Conservation (phyloP, 2,797 vertebrate genomes). For the Taenioides sp. region DNA sequence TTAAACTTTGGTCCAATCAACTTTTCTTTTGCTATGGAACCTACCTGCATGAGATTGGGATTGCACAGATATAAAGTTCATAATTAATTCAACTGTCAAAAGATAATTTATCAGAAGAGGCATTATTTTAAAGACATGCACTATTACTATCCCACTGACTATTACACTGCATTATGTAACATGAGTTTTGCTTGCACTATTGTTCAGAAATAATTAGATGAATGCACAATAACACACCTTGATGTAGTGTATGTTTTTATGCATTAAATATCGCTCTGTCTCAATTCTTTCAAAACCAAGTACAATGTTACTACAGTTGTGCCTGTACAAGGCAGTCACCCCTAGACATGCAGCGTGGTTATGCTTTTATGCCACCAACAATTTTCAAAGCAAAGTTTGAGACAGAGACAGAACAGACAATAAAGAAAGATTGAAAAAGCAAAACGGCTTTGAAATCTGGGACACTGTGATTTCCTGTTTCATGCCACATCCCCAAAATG, state of each 20-base stretch:
- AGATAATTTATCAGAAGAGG: background rate
- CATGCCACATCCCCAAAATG: slow-evolving; percentile 1
- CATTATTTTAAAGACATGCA: background rate
- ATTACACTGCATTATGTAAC: background rate
- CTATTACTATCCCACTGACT: background rate
- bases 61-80: too few relatives aligned
- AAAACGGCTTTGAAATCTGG: background rate
- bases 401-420: background rate
- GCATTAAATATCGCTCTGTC: too few relatives aligned
- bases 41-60: too few relatives aligned
- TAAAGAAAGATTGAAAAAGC: background rate
- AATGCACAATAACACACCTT: too few relatives aligned
- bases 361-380: slow-evolving; percentile 1
- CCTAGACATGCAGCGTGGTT: background rate
- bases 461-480: background rate
- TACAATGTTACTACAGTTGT: background rate
- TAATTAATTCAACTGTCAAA: background rate
- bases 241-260: too few relatives aligned
- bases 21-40: too few relatives aligned
- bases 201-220: too few relatives aligned
- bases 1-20: too few relatives aligned
- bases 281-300: too few relatives aligned
- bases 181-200: too few relatives aligned
- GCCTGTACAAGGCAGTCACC: background rate
- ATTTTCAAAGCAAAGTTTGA: background rate